Percentiles rank a stretch among this genome's conserved stretches.
phyloP scores from a whole-genome alignment of 2,113 vertebrate genomes.

The Egretta garzetta region DNA sequence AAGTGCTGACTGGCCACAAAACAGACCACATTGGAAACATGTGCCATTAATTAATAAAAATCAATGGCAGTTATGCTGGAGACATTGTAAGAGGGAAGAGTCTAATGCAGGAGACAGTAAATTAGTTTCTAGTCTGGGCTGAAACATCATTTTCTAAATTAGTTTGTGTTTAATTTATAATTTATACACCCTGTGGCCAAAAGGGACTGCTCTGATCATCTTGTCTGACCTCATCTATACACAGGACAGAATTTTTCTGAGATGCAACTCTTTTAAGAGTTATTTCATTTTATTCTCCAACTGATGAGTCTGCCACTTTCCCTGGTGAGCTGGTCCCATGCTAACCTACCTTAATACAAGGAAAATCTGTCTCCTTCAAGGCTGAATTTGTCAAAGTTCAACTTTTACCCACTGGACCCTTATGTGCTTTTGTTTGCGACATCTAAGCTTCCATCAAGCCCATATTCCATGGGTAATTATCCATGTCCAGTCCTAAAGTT shows the following conservation, averaged over 20 bases:
- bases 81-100: background rate
- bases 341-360: background rate
- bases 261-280: background rate
- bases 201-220: background rate
- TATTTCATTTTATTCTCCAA: slow-evolving; percentile 18
- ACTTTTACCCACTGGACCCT: background rate
- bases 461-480: background rate
- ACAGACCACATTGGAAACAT: background rate
- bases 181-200: slow-evolving; percentile 1
- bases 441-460: background rate
- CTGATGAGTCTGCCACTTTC: background rate
- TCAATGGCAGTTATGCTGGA: slow-evolving; percentile 7
- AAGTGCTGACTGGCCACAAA: background rate
- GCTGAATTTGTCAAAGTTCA: background rate
- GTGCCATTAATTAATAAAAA: slow-evolving; percentile 31
- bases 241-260: background rate
- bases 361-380: background rate
- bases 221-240: background rate
- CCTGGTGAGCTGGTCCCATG: background rate
- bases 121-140: slow-evolving; percentile 34
- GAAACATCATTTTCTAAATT: slow-evolving; percentile 36
- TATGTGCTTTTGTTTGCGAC: background rate
- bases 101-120: slow-evolving; percentile 27
- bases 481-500: background rate
- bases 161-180: slow-evolving; percentile 50